phyloP scores from a whole-genome alignment of 2,113 vertebrate genomes.

The Crotalus viridis region DNA sequence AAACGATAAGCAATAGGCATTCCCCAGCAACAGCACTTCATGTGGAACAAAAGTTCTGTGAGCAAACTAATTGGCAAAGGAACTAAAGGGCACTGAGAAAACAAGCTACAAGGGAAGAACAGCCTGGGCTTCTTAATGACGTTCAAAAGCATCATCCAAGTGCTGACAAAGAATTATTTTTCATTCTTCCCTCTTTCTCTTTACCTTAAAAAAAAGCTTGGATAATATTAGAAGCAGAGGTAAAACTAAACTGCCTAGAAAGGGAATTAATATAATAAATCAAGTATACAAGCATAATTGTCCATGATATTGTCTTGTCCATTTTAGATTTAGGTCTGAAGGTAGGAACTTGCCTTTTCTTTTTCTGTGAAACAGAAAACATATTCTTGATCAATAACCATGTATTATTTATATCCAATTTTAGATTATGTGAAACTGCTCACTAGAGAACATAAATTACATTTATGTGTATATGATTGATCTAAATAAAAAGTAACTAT shows the following conservation, averaged over 20 bases:
- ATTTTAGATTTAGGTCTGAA: neutral
- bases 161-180: neutral
- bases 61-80: neutral
- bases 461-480: neutral
- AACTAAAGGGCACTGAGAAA: neutral
- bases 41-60: neutral
- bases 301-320: neutral
- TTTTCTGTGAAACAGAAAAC: neutral
- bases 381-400: neutral
- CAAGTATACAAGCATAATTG: neutral
- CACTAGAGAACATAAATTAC: neutral
- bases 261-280: neutral
- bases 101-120: neutral
- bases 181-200: neutral
- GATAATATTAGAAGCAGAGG: neutral
- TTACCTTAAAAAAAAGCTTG: neutral
- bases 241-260: neutral
- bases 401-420: neutral
- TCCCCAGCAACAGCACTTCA: neutral
- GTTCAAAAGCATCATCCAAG: neutral
- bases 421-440: neutral
- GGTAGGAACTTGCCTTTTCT: neutral
- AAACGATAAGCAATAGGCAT: neutral
- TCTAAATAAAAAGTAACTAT: neutral
- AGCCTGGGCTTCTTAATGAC: neutral